phyloP scores from a whole-genome alignment of 2,113 vertebrate species.

The Cavia aperea region DNA sequence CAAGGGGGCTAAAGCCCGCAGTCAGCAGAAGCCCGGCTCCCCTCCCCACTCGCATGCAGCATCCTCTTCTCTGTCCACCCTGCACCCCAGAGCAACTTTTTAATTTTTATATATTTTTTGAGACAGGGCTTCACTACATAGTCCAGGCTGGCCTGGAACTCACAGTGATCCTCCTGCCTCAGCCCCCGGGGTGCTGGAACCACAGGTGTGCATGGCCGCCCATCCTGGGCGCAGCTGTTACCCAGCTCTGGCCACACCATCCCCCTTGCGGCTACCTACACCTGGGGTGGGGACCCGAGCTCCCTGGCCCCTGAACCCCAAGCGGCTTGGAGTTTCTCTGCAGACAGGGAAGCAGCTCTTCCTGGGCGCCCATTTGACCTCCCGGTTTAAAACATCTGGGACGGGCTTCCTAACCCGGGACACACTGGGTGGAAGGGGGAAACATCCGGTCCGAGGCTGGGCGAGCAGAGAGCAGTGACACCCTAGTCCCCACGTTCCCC shows the following conservation, averaged over 20 bases:
- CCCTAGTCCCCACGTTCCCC: no score
- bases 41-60: not conserved
- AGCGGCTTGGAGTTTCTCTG: not conserved
- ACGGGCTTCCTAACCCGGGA: slow-evolving; percentile 6
- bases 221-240: no score
- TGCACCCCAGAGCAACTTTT: not conserved
- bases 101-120: not conserved
- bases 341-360: not conserved
- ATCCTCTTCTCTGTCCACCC: not conserved
- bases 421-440: not conserved
- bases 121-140: not conserved
- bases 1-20: not conserved
- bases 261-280: not conserved
- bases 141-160: not conserved
- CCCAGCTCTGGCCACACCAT: not conserved
- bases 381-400: not conserved
- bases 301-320: not conserved
- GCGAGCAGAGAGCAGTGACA: no score
- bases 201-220: no score
- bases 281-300: not conserved
- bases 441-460: not conserved
- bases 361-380: not conserved
- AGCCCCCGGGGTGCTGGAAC: not conserved
- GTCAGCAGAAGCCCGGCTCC: not conserved
- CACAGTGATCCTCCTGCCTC: not conserved